Evolutionary conservation across 2,113 vertebrate genomes (phyloP), one percentile per base, ranked within the genome.

Genomic region (Heterotis niloticus): DNA sequence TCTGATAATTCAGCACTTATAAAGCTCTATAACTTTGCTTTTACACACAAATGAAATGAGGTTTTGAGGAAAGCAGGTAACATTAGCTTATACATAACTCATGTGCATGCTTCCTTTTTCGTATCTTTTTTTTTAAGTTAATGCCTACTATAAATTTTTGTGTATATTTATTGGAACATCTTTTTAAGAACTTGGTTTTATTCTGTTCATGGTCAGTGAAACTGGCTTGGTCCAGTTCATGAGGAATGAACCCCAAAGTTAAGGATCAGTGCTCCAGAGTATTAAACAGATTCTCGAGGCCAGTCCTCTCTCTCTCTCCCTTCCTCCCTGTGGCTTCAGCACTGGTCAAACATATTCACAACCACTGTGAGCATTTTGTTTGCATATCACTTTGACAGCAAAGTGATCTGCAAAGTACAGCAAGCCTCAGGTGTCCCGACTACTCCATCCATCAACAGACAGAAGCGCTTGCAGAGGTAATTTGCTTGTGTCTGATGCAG

Each of bases 401-500:
- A 44, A n/a, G 52, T 28, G 52, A 66, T 76, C 23, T 62, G 54
- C 64, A 78, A 84, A 81, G 65, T 68, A 80, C 60, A 74, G 77
- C 17, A 56, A 76, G 59, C 44, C 7, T 51, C 80, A 71, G 81
- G 79, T 80, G 80, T 81, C 81, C 75, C 11, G 59, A 62, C 52
- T 71, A 74, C 67, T 76, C 76, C 75, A 71, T 81, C 54, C 71
- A 57, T 84, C 77, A 81, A 44, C 59, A 71, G 44, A 81, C 59
- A 78, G 79, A 73, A 77, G 74, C 69, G 74, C 77, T 75, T 69
- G 77, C 34, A 54, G 57, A 79, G 79, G 54, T 84, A 60, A 83
- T 84, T 86, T 80, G 75, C 64, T 67, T 81, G 76, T 80, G 81
- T 82, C 78, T 76, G 81, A 68, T 24, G 54, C 23, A 78, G 68